Evolutionary conservation across 2,113 vertebrate species (phyloP).

Genomic region (Taxidea taxus): DNA sequence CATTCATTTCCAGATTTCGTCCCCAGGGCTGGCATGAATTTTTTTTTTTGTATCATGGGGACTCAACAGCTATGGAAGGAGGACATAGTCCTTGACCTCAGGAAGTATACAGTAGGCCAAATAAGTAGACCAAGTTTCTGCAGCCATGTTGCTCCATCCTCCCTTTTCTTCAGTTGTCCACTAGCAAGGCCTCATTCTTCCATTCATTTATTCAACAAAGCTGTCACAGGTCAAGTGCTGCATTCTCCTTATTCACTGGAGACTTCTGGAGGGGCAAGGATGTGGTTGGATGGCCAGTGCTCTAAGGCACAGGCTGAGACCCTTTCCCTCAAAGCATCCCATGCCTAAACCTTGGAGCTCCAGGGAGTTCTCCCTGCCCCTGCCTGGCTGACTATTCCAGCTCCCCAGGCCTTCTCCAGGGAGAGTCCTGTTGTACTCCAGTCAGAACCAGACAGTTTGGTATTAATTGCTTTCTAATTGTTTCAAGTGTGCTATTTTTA

Average conservation of each 20-base stretch:
- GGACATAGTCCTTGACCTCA: neutral
- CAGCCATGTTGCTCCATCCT: no score
- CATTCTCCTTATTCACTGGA: neutral
- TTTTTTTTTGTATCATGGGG: neutral
- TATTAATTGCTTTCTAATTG: slow-evolving; percentile 63
- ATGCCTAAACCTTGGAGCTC: neutral
- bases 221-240: neutral
- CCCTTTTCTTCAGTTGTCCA: neutral
- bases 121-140: neutral
- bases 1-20: neutral
- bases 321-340: neutral
- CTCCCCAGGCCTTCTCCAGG: neutral
- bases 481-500: slow-evolving; percentile 61
- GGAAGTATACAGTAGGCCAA: neutral
- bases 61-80: neutral
- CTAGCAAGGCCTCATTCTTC: neutral
- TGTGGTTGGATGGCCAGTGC: neutral
- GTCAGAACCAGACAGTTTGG: neutral
- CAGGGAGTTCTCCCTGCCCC: neutral
- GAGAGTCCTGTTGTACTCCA: neutral
- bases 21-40: neutral
- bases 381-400: neutral
- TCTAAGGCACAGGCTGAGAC: neutral
- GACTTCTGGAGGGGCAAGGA: neutral
- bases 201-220: neutral